Percentiles rank a stretch among this genome's conserved stretches.
Conservation (phyloP, 2,888 invertebrate genomes). For the Mesodorylaimus sp. region DNA sequence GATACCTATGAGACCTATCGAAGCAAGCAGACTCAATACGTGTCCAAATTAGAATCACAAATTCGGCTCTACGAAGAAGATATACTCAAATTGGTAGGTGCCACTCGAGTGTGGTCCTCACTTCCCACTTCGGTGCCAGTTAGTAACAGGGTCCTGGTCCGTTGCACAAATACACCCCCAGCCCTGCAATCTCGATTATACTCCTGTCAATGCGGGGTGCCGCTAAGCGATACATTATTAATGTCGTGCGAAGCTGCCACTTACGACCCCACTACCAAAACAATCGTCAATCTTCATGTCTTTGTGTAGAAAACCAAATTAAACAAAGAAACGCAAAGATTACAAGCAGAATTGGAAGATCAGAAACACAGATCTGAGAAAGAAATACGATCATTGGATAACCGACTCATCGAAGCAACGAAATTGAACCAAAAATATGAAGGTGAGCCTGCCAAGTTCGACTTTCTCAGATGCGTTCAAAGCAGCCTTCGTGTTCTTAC, state of each 20-base stretch:
- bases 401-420: neutral
- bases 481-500: too few species aligned
- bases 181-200: too few species aligned
- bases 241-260: too few species aligned
- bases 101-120: too few species aligned
- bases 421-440: neutral
- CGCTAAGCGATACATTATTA: too few species aligned
- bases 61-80: neutral
- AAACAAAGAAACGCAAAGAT: neutral
- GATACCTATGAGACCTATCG: neutral
- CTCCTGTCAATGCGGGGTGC: too few species aligned
- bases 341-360: neutral
- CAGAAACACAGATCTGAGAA: neutral
- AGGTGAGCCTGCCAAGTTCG: too few species aligned
- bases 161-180: too few species aligned
- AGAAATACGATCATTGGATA: neutral
- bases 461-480: too few species aligned
- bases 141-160: too few species aligned
- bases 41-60: neutral
- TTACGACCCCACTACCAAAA: too few species aligned
- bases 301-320: neutral
- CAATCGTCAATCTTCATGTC: neutral
- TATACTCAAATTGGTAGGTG: neutral
- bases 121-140: too few species aligned
- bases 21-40: neutral